Base-by-base conservation (phyloP, 2,888 invertebrate genomes). In the Autographa pulchrina region DNA sequence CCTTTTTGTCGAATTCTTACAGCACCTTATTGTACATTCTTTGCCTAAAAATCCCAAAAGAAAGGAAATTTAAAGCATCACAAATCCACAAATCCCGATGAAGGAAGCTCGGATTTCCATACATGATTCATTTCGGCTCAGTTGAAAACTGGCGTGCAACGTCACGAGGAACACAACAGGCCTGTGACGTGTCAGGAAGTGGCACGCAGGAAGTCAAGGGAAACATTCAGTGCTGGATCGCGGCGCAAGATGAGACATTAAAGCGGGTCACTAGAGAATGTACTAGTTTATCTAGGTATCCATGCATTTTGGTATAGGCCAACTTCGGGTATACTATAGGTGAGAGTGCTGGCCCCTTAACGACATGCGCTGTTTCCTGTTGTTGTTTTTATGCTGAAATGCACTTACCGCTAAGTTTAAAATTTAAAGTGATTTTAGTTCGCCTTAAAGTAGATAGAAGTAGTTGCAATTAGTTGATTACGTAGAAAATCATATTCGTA, bases 181-280 rank as follows among this genome's bases (percentile, higher is more conserved):
- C 83, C 91, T 92, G 94, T 86, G 90, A 89, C 89, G 91, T 90
- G 91, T 92, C 93, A 92, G 94, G 94, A 94, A 94, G 90, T 86
- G 84, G 88, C 86, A 89, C 88, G 83, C 92, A 92, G 94, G 94
- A 94, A 94, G 93, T 88, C 88, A 89, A 89, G 89, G 92, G 92
- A 92, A 92, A 91, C 90, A 89, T 86, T 89, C 90, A 81, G 80
- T 77, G 80, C 75, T 70, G 56, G 63, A 58, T 41, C 63, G n/a
- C 77, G 86, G 86, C 63, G 1, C 76, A 85, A 89, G 81, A 65
- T 20, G 72, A 5, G 59, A 70, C 80, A 80, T 61, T 62, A 31
- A 65, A 82, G 87, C 86, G 69, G 32, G 3, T 6, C 25, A 16
- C 11, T 25, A 8, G 13, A 16, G 3, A 11, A 1, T 11, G 31